Base-by-base conservation (phyloP, 2,888 invertebrate species). In the Leucania comma region DNA sequence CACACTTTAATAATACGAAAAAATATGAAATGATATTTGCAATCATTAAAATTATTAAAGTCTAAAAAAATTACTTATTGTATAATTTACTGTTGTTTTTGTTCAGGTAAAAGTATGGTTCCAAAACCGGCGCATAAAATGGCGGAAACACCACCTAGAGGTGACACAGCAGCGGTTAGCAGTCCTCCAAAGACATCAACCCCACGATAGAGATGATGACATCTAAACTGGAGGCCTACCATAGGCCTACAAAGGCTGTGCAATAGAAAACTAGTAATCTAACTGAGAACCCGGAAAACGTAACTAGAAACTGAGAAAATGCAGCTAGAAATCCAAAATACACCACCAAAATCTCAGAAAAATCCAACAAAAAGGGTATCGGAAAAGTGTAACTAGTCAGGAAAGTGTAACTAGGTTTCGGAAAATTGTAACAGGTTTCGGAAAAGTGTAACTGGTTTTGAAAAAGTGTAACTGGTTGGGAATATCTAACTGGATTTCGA, bases 121-220 rank as follows among this genome's bases (percentile, higher is more conserved):
- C 92, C 99, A 99, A 94, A 99, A 99, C 91, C 96, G 99, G 6
- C 97, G 99, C 53, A 99, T 99, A 84, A 99, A 99, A 96, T 99
- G 99, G 99, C 96, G 99, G 62, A 99, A 99, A 89, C 98, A 99
- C 88, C 99, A 99, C 87, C 95, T 99, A 85, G 99, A 99, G 90
- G 97, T 99, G 86, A 99, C 99, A 51, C 98, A 99, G 90, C 98
- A 98, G 87, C 96, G 98, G 29, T 95, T 99, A 71, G 98, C 97
- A 0, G 93, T 97, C 1, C 87, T 96, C 9, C 95, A 96, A 73
- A 88, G 96, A 82, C 95, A 95, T 74, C 90, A 94, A 66, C 93
- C 95, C 61, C 93, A 95, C 0, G 95, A 95, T 0, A 90, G 91
- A 17, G 94, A 94, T 2, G 95, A 95, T 51, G 93, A 92, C 66